Base-by-base conservation (phyloP, 1,140 invertebrate genomes). In the Zaprionus ghesquierei region DNA sequence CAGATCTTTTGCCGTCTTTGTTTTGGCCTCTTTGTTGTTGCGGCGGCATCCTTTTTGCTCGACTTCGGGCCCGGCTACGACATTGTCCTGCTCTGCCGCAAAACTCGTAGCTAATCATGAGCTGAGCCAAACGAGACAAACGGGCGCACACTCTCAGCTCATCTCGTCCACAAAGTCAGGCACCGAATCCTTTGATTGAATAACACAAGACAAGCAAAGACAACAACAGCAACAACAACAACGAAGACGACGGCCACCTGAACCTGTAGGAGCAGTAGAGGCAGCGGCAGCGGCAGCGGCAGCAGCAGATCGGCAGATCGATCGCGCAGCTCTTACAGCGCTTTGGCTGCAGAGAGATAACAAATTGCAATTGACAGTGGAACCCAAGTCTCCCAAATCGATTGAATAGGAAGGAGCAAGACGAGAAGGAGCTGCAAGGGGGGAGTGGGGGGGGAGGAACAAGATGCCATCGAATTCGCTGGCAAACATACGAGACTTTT, bases 341-440 rank as follows among this genome's bases (percentile, higher is more conserved):
- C 54, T 51, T 25, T 41, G 60, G 25, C 46, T 71, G 76, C n/a
- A n/a, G 68, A 41, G 60, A 69, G 81, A 86, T 89, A 91, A 91
- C 84, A 91, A 91, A 91, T 91, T 91, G 89, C 89, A 91, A 89
- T 89, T 91, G 89, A 91, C 89, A 91, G 90, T 79, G 73, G 70
- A 75, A 77, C 31, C 69, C 59, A 66, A 77, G 51, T 68, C n/a
- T n/a, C n/a, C 5, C 66, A 41, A 69, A 44, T 68, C 49, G 76
- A 78, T 64, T 61, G 70, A 46, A 49, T 56, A 61, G 50, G n/a
- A 4, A 56, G 56, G 69, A n/a, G n/a, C n/a, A n/a, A n/a, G n/a
- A n/a, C n/a, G n/a, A n/a, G n/a, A n/a, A n/a, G n/a, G n/a, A n/a
- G n/a, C n/a, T n/a, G n/a, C n/a, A n/a, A n/a, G 35, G 29, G 29